These are phyloP conservation scores for Trichacis sp. DNA, from an alignment of 2,888 invertebrate species.

Conservation along the genomic window DNA sequence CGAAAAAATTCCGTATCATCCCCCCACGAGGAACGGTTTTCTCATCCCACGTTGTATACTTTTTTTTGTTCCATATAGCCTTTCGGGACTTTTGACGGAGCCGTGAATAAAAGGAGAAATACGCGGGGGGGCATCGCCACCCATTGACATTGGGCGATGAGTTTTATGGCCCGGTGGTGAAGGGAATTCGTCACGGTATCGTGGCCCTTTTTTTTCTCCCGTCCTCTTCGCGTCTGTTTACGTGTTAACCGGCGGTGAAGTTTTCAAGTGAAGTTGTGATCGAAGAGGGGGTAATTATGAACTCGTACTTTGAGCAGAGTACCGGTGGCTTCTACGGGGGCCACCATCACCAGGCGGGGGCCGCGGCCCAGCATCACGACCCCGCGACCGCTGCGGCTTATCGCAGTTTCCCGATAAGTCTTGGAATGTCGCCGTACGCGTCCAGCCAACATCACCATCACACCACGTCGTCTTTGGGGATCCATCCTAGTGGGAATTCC, in stretches of 20 bases:
- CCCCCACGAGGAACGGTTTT: too few species aligned
- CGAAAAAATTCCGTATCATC: too few species aligned
- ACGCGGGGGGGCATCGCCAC: too few species aligned
- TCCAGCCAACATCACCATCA: conserved; percentile 79
- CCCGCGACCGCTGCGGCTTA: conserved; percentile 81
- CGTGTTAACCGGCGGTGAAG: too few species aligned
- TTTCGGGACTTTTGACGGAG: too few species aligned
- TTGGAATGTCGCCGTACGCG: conserved; percentile 88
- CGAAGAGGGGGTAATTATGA: conserved; percentile 81
- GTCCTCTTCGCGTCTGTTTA: too few species aligned
- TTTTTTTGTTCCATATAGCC: too few species aligned
- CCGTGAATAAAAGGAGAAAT: too few species aligned
- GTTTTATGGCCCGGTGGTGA: conserved; percentile 59
- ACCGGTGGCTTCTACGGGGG: conserved; percentile 87
- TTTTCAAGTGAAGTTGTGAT: too few species aligned
- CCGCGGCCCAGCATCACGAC: conserved; percentile 79
- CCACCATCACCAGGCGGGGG: conserved; percentile 84
- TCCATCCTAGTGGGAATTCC: conserved; percentile 76
- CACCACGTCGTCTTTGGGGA: conserved; percentile 69
- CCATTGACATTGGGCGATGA: conserved; percentile 64
- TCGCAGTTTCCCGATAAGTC: conserved; percentile 87
- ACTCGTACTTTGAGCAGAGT: conserved; percentile 96
- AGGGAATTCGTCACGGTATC: conserved; percentile 31
- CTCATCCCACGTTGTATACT: too few species aligned
- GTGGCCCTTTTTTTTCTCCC: too few species aligned